Evolutionary conservation across 2,797 vertebrate species (phyloP).

Genomic region (Notoglanidium macrostoma): DNA sequence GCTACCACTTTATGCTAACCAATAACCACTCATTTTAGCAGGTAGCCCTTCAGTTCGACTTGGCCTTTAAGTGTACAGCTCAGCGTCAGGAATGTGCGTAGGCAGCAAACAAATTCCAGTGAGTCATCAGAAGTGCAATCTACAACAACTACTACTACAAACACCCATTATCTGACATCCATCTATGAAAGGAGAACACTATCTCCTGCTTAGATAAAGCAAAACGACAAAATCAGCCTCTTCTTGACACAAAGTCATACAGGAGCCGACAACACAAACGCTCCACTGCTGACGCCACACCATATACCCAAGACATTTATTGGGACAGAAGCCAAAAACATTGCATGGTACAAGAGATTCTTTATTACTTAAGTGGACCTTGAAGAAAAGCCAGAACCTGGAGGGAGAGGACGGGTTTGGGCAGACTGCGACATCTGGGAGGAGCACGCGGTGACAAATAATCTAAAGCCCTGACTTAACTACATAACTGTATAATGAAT

Average conservation of each 20-base stretch:
- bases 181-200: constrained; percentile 12
- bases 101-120: background rate
- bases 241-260: background rate
- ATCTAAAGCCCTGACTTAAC: background rate
- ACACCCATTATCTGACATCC: background rate
- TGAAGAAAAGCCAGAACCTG: constrained; percentile 39
- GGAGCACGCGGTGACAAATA: background rate
- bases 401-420: background rate
- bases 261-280: background rate
- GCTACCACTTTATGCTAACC: background rate
- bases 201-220: constrained; percentile 55
- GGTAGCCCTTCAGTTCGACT: background rate
- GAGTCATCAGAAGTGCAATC: background rate
- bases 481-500: background rate
- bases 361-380: constrained; percentile 41
- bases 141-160: background rate
- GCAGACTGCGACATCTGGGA: constrained; percentile 7
- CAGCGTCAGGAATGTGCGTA: background rate
- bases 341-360: constrained; percentile 29
- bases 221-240: constrained; percentile 8
- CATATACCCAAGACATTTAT: constrained; percentile 64
- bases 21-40: background rate
- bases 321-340: constrained; percentile 52
- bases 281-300: constrained; percentile 23
- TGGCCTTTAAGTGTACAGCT: background rate